Evolutionary conservation across 2,113 vertebrate genomes (phyloP).

Genomic region (Clarias macrocephalus): DNA sequence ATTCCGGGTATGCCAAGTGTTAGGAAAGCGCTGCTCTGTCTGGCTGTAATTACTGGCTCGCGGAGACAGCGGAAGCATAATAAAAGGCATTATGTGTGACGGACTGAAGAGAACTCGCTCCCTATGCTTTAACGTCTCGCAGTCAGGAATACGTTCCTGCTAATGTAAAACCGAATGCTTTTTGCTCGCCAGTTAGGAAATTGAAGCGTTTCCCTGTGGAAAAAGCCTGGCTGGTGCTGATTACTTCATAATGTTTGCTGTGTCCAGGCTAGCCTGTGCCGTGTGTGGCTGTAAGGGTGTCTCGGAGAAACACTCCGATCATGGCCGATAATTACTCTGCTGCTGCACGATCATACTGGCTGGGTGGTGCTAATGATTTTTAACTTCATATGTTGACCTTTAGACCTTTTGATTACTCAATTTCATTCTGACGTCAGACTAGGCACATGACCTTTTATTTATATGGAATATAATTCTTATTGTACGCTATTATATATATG

Average conservation of each 20-base stretch:
- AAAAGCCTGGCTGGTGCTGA: slow-evolving; percentile 49
- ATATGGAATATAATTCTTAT: neutral
- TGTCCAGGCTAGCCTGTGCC: slow-evolving; percentile 30
- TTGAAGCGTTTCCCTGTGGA: slow-evolving; percentile 38
- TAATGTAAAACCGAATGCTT: slow-evolving; percentile 31
- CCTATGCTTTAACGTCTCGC: neutral
- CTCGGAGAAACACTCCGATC: slow-evolving; percentile 47
- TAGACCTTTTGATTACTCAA: slow-evolving; percentile 26
- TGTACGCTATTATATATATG: neutral
- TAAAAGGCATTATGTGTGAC: slow-evolving; percentile 36
- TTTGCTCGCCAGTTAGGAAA: slow-evolving; percentile 20
- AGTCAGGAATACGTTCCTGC: slow-evolving; percentile 38
- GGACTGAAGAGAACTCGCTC: slow-evolving; percentile 15
- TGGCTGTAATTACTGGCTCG: slow-evolving; percentile 26
- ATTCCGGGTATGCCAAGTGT: slow-evolving; percentile 6
- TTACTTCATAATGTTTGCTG: slow-evolving; percentile 50
- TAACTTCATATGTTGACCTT: slow-evolving; percentile 45
- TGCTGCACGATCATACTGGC: slow-evolving; percentile 33
- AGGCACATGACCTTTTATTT: neutral
- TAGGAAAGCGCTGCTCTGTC: neutral
- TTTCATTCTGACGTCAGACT: neutral
- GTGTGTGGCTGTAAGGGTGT: slow-evolving; percentile 39
- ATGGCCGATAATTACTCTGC: slow-evolving; percentile 47
- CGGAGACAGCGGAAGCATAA: slow-evolving; percentile 33
- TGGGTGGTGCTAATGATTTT: slow-evolving; percentile 49